Base-by-base conservation (phyloP, 23 tunicate genomes). In the Halocynthia roretzi region DNA sequence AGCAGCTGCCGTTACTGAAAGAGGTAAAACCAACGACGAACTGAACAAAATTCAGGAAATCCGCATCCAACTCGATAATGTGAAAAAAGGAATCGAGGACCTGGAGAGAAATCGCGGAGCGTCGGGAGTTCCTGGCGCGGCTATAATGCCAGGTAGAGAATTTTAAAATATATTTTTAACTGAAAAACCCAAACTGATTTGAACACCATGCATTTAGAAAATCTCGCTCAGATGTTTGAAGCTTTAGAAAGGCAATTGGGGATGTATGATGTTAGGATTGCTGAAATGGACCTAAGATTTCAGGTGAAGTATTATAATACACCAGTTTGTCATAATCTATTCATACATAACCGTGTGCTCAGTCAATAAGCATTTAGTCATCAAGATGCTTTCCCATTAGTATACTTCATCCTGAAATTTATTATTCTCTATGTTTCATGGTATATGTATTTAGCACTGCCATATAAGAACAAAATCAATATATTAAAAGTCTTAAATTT, bases 261-360 rank as follows among this genome's bases (percentile, higher is more conserved):
- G 5, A 84, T 81, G 83, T 90, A 85, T 78, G 97, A 91, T 85
- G 84, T 91, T 10, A 62, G 87, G 53, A 85, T 91, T 15, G 97
- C 97, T 10, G 97, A 83, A 58, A 68, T 82, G 73, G 97, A 91
- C 70, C 72, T 73, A 0, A 70, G 97, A 51, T 91, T 85, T 71
- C 87, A 85, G 77, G 97, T 85, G 44, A 31, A 31, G 44, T 31
- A 31, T 31, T 31, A 31, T 31, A 31, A 31, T 31, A 31, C 44
- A 31, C n/a, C n/a, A n/a, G n/a, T n/a, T n/a, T n/a, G n/a, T n/a
- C n/a, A n/a, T n/a, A n/a, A n/a, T n/a, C n/a, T n/a, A n/a, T n/a
- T n/a, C n/a, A n/a, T n/a, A n/a, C n/a, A n/a, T n/a, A n/a, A n/a
- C n/a, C n/a, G n/a, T n/a, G n/a, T n/a, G n/a, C n/a, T n/a, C n/a